Evolutionary conservation across 2,113 vertebrate species (phyloP).

Genomic region (Muntiacus reevesi): DNA sequence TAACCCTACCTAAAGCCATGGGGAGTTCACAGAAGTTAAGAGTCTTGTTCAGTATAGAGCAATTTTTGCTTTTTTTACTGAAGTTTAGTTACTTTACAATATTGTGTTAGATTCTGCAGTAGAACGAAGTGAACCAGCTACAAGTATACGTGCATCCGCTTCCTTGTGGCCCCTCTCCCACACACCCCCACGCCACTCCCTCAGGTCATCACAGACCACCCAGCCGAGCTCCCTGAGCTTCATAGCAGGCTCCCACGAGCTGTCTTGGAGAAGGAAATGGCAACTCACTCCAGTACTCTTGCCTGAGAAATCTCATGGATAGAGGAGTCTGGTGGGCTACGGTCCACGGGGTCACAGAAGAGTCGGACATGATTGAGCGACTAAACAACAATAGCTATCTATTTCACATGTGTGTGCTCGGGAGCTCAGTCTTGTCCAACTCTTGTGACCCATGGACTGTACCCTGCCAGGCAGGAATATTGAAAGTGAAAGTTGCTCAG

Average conservation of each 20-base stretch:
- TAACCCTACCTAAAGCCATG: neutral
- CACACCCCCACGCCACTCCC: neutral
- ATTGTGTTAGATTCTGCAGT: neutral
- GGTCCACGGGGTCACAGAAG: neutral
- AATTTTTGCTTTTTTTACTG: neutral
- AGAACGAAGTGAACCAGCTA: neutral
- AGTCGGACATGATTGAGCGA: accelerated
- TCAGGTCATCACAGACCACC: neutral
- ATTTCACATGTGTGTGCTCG: neutral
- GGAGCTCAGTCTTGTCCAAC: neutral
- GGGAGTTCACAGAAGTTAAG: neutral
- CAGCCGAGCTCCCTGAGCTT: neutral
- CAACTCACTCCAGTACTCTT: neutral
- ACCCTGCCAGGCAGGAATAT: neutral
- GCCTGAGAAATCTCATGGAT: neutral
- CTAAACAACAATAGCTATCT: neutral
- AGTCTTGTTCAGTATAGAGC: neutral
- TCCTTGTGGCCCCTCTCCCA: neutral
- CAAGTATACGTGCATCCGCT: accelerated
- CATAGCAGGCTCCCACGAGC: neutral
- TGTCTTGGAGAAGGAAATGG: neutral
- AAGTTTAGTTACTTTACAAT: neutral
- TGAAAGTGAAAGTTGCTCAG: neutral
- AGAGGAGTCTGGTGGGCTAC: neutral
- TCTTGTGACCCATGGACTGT: neutral